Evolutionary conservation across 2,113 vertebrate species (phyloP), one percentile per base, ranked within the genome.

Genomic region (Sigmodon hispidus): DNA sequence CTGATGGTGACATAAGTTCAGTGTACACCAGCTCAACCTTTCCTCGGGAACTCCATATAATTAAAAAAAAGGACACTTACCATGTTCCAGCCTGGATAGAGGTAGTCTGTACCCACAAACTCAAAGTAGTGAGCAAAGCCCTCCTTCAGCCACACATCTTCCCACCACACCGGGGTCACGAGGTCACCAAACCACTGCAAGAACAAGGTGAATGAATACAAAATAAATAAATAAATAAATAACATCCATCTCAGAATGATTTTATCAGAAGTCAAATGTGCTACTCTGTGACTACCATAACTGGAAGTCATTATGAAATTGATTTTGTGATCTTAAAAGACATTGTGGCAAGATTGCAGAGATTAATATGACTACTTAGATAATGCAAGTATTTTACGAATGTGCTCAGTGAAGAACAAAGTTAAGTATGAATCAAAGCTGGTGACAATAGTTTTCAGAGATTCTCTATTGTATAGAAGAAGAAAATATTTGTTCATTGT

Each of bases 21-120:
- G 1, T 43, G 24, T 31, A 94, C 4, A 96, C 17, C 19, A 96
- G 26, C 96, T 13, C 8, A 95, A 45, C 10, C 59, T 96, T 94
- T 94, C n/a, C 36, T 22, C 50, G 4, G 4, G 81, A 19, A 45
- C 52, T 95, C 7, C 83, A 91, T 90, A 59, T 26, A 24, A 92
- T 89, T 7, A 57, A 90, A 94, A 72, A 13, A 93, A 92, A 95
- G 77, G 6, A 5, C 7, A 94, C 99, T 99, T 98, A 99, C 99
- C 99, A 99, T 99, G 98, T 99, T 99, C 99, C 99, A 99, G 83
- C 99, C 99, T 29, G 99, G 99, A 94, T 99, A 99, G 97, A 99
- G 99, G 98, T 99, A 99, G 98, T 99, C 99, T 4, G 99, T 99
- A 21, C 99, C 99, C 40, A 99, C 98, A 96, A 99, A 99, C 98